Evolutionary conservation across 2,113 vertebrate genomes (phyloP), one percentile per base, ranked within the genome.

Genomic region (Larimichthys crocea): DNA sequence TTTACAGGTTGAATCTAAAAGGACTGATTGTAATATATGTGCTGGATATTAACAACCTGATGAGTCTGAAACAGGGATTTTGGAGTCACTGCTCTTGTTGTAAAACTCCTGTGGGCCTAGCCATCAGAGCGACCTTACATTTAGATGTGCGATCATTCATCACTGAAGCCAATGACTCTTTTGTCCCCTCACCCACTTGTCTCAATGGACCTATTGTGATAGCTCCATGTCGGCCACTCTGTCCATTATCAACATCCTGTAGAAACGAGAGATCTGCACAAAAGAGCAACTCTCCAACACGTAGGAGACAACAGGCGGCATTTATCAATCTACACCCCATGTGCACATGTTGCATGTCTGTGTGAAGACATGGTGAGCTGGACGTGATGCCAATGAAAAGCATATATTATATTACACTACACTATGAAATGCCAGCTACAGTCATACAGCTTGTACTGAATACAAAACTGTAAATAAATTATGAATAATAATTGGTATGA

Each of bases 141-240:
- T 77, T 55, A 68, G 70, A 24, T 55, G 61, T 69, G 63, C 35
- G 76, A 88, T 60, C 77, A 55, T 82, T 73, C 61, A 82, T 74
- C 66, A 16, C 26, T 74, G 59, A 70, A 69, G 40, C 82, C 75
- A 90, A 79, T 69, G 77, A 64, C 63, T 79, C 70, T 53, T 85
- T 89, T 91, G 85, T 91, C 53, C 63, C 11, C 19, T 29, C 11
- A 0, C 69, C 20, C 9, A 48, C 76, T 71, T 29, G 68, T 76
- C 73, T 89, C 79, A 91, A 91, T 87, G 76, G 79, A 42, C 76
- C 87, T 49, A 57, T 89, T 91, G 85, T 91, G 6, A 17, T 15
- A 26, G n/a, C 44, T 66, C 24, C 46, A 79, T 72, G 62, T 24
- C 42, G 46, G 63, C 62, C 70, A 68, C 71, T 79, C 75, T 76